These are phyloP conservation scores for Pogonomyrmex californicus DNA, from an alignment of 1,140 invertebrate genomes.

Conservation along the genomic window DNA sequence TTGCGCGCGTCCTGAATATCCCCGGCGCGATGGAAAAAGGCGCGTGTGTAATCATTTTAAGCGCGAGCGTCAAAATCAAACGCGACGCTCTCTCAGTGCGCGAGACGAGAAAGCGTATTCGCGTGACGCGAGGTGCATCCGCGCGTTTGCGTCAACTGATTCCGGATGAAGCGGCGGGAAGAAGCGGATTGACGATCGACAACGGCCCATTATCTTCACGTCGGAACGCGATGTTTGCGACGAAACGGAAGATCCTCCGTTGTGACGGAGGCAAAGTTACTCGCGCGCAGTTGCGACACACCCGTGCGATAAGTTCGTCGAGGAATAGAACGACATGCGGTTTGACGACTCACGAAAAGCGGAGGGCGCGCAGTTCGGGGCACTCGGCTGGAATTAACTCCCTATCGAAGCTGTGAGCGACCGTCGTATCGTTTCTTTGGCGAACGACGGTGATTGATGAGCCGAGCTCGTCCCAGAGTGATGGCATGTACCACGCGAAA, in stretches of 20 bases:
- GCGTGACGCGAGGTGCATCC: not conserved
- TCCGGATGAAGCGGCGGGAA: not conserved
- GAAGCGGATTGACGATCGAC: not conserved
- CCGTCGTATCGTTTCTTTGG: slow-evolving; percentile 67
- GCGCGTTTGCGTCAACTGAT: not conserved
- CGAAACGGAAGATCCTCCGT: slow-evolving; percentile 27
- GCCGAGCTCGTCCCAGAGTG: slow-evolving; percentile 38
- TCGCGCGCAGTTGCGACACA: not conserved
- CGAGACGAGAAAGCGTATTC: slow-evolving; percentile 4
- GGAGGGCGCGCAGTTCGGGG: not conserved
- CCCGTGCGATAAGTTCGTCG: slow-evolving; percentile 23
- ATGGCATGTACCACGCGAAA: slow-evolving; percentile 43
- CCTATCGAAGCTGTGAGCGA: slow-evolving; percentile 49
- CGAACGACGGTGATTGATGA: slow-evolving; percentile 73
- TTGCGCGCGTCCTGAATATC: not conserved
- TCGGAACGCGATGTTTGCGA: not conserved
- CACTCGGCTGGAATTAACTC: slow-evolving; percentile 68
- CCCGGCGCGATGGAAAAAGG: slow-evolving; percentile 7
- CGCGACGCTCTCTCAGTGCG: not conserved
- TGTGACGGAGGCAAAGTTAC: not conserved
- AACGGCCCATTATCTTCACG: not conserved
- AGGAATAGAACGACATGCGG: slow-evolving; percentile 23
- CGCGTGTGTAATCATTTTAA: slow-evolving; percentile 17
- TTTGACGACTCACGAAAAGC: slow-evolving; percentile 55
- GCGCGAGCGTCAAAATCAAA: slow-evolving; percentile 36